These are phyloP conservation scores for Hylomyscus alleni DNA, from an alignment of 2,797 vertebrate species.

Conservation along the genomic window DNA sequence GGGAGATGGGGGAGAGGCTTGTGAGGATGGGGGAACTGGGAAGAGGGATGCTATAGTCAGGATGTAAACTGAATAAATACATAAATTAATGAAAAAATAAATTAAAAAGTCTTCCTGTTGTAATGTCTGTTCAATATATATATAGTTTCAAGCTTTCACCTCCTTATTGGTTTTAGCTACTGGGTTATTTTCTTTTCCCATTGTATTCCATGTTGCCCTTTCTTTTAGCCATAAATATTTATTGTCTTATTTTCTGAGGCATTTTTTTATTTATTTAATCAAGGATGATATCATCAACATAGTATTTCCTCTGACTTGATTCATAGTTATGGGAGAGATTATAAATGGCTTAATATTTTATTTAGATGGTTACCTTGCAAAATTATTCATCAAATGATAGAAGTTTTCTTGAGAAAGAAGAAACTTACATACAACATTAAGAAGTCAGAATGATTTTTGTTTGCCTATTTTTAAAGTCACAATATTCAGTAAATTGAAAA, in stretches of 20 bases:
- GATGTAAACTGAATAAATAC: background rate
- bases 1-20: background rate
- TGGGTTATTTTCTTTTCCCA: background rate
- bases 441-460: background rate
- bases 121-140: background rate
- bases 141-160: background rate
- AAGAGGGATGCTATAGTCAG: background rate
- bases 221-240: background rate
- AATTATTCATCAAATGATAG: slow-evolving; percentile 11
- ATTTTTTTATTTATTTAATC: background rate
- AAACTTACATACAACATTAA: background rate
- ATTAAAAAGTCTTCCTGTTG: background rate
- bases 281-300: background rate
- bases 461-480: background rate
- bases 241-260: background rate
- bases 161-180: background rate
- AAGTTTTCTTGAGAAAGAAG: background rate
- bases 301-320: background rate
- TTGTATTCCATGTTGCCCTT: background rate
- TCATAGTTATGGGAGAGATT: background rate
- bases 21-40: background rate
- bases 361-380: background rate
- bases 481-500: background rate
- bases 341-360: slow-evolving; percentile 21
- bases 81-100: background rate